phyloP scores from a whole-genome alignment of 2,888 invertebrate species.

The Orthonevra nobilis region DNA sequence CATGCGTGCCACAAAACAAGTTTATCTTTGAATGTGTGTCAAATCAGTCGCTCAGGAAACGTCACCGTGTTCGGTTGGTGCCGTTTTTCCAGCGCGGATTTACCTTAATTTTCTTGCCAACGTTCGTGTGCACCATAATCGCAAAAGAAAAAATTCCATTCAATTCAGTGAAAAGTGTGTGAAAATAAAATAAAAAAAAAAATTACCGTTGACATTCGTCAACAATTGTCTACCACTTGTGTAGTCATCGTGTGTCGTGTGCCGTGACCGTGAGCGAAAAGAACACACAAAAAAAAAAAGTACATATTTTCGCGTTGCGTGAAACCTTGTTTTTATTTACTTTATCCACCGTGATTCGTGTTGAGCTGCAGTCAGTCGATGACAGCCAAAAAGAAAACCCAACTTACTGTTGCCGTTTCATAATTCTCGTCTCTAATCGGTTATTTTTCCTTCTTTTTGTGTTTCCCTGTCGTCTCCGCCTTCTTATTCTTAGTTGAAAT shows the following conservation, averaged over 20 bases:
- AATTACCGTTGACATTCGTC: background rate
- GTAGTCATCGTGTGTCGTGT: background rate
- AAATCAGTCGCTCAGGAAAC: constrained; percentile 64
- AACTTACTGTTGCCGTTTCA: constrained; percentile 51
- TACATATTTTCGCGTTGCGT: background rate
- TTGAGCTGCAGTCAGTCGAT: background rate
- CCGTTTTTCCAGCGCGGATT: constrained; percentile 51
- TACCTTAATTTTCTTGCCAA: constrained; percentile 13
- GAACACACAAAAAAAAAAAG: background rate
- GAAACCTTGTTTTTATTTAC: constrained; percentile 45
- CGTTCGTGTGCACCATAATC: constrained; percentile 10
- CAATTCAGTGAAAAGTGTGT: background rate
- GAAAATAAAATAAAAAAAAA: background rate
- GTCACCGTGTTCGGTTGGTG: constrained; percentile 68
- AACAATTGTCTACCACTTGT: no score
- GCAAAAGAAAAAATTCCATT: background rate
- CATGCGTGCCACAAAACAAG: constrained; percentile 18
- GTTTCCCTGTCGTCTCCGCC: background rate
- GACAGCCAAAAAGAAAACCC: constrained; percentile 25
- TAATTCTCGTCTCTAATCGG: constrained; percentile 43
- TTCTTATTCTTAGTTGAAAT: background rate
- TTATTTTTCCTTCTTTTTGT: background rate
- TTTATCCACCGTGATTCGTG: constrained; percentile 14
- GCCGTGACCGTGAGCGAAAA: background rate
- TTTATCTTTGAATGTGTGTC: constrained; percentile 51